Percentiles rank a stretch among this genome's conserved stretches.
phyloP scores from a whole-genome alignment of 2,797 vertebrate genomes.

The Ispidina lecontei region DNA sequence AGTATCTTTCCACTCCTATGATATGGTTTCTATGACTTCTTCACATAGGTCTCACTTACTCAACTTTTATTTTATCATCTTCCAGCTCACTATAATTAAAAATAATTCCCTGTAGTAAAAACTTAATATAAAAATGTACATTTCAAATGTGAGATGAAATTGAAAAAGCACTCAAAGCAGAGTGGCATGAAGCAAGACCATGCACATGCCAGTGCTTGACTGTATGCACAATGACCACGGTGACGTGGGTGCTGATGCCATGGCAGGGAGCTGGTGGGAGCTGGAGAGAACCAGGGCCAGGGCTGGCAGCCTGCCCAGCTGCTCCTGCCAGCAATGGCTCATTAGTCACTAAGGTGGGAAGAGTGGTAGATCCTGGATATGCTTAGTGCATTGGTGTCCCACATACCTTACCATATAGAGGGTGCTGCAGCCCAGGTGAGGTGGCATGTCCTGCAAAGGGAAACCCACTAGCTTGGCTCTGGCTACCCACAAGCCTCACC shows the following conservation, averaged over 20 bases:
- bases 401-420: not conserved
- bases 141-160: constrained; percentile 45
- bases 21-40: constrained; percentile 60
- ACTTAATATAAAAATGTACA: constrained; percentile 56
- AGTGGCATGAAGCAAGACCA: accelerated
- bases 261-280: accelerated
- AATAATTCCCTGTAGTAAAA: constrained; percentile 55
- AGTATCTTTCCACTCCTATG: constrained; percentile 42
- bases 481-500: not conserved
- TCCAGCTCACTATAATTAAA: constrained; percentile 66
- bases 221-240: accelerated
- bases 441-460: not conserved
- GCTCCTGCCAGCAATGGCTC: not conserved
- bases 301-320: not conserved
- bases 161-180: not conserved
- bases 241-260: not conserved
- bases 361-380: not conserved
- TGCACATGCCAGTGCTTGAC: accelerated
- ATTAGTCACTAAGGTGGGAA: accelerated
- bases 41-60: constrained; percentile 54
- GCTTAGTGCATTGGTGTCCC: not conserved
- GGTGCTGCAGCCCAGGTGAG: not conserved
- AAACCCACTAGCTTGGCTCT: not conserved
- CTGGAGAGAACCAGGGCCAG: not conserved
- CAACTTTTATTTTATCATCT: constrained; percentile 56